Evolutionary conservation across 2,888 invertebrate species (phyloP), one percentile per base, ranked within the genome.

Genomic region (Leuctra nigra): DNA sequence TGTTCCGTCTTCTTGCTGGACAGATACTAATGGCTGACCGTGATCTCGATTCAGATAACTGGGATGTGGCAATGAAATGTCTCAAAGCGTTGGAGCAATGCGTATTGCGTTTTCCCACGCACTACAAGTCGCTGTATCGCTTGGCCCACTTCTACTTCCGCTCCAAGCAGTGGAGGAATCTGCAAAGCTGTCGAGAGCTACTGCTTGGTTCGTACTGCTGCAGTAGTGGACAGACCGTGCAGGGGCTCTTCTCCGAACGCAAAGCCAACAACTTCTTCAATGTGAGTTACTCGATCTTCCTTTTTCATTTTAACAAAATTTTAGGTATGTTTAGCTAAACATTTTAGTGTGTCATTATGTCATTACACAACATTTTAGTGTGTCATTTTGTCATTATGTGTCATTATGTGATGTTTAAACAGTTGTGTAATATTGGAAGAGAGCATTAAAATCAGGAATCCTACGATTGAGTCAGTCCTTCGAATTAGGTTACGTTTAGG

Each of bases 91-190:
- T 95, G 61, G 87, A 90, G 72, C 84, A 91, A 66, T 95, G 95
- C 67, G 81, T 91, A 6, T 79, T 82, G 48, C 78, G 95, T 47
- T 91, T 94, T 69, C 86, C 92, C 0, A 90, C 91, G 64, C 93
- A 96, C 72, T 95, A 94, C 70, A 96, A 96, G 73, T 90, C 94
- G 0, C 78, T 93, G 54, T 95, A 93, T 71, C 81, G 94, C 62
- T 74, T 96, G 53, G 87, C 91, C 1, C 84, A 91, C 69, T 85
- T 90, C 66, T 92, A 86, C 70, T 86, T 86, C 68, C 82, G 85
- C 64, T 84, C 83, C 52, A 83, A 83, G 67, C 77, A 78, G 56
- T 79, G 82, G 44, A 83, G 82, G 66, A 81, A 87, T 67, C 76
- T 84, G 23, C 77, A 77, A 55, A 82, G 83, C 67, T 86, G 86